Conservation (phyloP, 2,113 vertebrate species). For the Chloropsis cyanopogon region DNA sequence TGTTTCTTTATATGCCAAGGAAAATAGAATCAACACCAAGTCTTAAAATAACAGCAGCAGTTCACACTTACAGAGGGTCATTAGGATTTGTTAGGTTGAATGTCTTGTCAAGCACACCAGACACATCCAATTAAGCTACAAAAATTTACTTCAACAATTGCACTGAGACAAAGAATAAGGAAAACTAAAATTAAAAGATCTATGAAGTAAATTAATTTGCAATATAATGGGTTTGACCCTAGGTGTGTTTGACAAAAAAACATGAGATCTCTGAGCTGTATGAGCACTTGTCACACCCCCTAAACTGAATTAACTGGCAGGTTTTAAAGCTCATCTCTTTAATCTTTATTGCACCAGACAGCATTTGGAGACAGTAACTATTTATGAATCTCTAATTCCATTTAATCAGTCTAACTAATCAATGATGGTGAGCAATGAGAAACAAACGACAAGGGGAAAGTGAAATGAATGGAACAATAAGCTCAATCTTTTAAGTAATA, state of each 20-base stretch:
- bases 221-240: background rate
- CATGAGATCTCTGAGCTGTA: background rate
- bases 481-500: background rate
- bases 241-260: background rate
- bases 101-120: background rate
- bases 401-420: slow-evolving; percentile 67
- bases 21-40: background rate
- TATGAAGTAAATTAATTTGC: background rate
- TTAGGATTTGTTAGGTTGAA: background rate
- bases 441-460: slow-evolving; percentile 55
- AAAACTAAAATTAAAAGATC: background rate
- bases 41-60: slow-evolving; percentile 17
- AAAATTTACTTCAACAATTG: background rate
- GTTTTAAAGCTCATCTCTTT: slow-evolving; percentile 47
- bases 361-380: slow-evolving; percentile 54
- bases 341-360: slow-evolving; percentile 61
- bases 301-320: background rate
- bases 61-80: background rate
- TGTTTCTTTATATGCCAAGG: background rate
- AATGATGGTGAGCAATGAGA: background rate
- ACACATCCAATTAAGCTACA: slow-evolving; percentile 8
- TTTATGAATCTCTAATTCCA: slow-evolving; percentile 70
- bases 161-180: background rate
- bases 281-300: background rate
- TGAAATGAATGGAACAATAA: background rate